Base-by-base conservation (phyloP, 2,888 invertebrate species). In the Anoplius nigerrimus region DNA sequence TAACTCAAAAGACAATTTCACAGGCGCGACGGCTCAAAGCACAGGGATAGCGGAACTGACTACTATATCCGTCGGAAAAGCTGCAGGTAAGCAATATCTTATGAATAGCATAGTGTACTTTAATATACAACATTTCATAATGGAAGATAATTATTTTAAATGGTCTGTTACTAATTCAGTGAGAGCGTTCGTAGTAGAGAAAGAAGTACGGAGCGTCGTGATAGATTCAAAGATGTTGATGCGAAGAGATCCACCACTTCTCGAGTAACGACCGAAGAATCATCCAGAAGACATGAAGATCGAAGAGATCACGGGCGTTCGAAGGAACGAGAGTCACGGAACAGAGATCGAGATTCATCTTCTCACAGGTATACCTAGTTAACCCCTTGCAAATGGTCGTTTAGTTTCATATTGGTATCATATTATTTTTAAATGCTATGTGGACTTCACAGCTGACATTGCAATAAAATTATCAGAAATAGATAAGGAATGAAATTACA, bases 301-400 rank as follows among this genome's bases (percentile, higher is more conserved):
- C 15, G 16, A 57, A 62, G 55, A 62, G 59, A 55, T 74, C 77
- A 0, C 60, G 52, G 56, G 74, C 74, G 6, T 55, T 11, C 15
- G 18, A 18, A 48, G 43, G 18, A 48, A n/a, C 16, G 48, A 20
- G 21, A 53, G 51, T 42, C 2, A 48, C 6, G 21, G 4, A 27
- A 48, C 13, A 4, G 21, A 43, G 3, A 0, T 15, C 11, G 65
- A 24, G 0, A n/a, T 20, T 27, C 1, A 0, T 43, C 27, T 4
- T 34, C 4, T 34, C 34, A 11, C 11, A 34, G 34, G 34, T 34
- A 34, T 11, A 34, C 1, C 11, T 1, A 11, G 1, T 8, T 6
- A 6, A 6, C 6, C 8, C 34, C 4, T 34, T n/a, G n/a, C n/a
- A 6, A 34, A 34, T 34, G 27, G 27, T 27, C 6, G n/a, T n/a